Base-by-base conservation (phyloP, 2,113 vertebrate species). In the Festucalex cinctus region DNA sequence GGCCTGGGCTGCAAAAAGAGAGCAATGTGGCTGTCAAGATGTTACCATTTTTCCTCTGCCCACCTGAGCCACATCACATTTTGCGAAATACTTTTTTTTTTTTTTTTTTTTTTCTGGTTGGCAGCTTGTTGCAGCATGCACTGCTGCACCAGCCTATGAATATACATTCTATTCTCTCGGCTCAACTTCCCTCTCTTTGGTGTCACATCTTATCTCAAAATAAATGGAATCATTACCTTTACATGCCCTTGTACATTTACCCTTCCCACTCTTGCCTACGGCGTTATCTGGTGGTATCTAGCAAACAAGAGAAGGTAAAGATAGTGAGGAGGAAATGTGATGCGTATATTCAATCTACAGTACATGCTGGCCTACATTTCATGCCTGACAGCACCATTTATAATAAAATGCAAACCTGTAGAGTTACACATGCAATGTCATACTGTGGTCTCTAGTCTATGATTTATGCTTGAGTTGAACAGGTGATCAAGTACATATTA, bases 391-490 rank as follows among this genome's bases (percentile, higher is more conserved):
- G 43, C 48, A 8, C 2, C 9, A 66, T 79, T 63, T 41, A 79
- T 81, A 81, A 69, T 76, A 71, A 32, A 62, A 79, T 76, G 62
- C 37, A 73, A 79, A 73, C 58, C 49, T 36, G 41, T 22, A 56
- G 63, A 63, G 3, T 41, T 49, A 37, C 57, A 69, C 65, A 32
- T 63, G 69, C 13, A 35, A 66, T 65, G 56, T 49, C 56, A 71
- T 7, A 49, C 35, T 32, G 64, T 17, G 37, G 43, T 69, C 24
- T 41, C 67, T 37, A 24, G 39, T 53, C 48, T 60, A 58, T 48
- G 49, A 70, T 10, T 20, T 12, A 70, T 70, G 49, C 19, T 17
- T 36, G 35, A 28, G 35, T 37, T n/a, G 8, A 69, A 53, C 56
- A 81, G 49, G 3, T 36, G 39, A 51, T 61, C 3, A 17, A 53